Conservation (phyloP, 2,113 vertebrate genomes). For the Reinhardtius hippoglossoides region DNA sequence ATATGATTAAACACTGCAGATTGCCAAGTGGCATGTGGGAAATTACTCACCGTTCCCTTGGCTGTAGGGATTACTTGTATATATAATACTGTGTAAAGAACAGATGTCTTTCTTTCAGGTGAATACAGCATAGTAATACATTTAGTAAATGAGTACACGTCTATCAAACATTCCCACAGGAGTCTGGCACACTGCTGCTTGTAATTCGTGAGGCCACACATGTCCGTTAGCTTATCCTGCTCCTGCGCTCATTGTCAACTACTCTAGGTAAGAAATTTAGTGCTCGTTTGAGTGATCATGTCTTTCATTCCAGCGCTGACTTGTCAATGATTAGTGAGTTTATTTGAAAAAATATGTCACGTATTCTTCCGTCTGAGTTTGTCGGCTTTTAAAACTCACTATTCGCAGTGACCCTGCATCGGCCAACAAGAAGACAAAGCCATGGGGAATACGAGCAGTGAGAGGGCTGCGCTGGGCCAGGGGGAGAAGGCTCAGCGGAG, state of each 20-base stretch:
- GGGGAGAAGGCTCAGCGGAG: slow-evolving; percentile 89
- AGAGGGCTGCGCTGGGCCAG: slow-evolving; percentile 90
- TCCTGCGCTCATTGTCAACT: slow-evolving; percentile 6
- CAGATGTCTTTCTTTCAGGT: no score
- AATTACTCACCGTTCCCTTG: no score
- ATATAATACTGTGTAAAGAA: no score
- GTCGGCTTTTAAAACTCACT: slow-evolving; percentile 5
- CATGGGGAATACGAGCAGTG: slow-evolving; percentile 99
- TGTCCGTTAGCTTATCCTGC: no score
- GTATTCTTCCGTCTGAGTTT: not conserved
- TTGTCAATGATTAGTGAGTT: not conserved
- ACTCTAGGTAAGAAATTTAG: not conserved
- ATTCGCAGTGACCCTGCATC: slow-evolving; percentile 53
- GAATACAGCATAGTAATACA: not conserved
- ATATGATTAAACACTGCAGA: no score
- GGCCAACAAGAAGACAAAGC: slow-evolving; percentile 25
- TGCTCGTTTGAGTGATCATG: slow-evolving; percentile 1
- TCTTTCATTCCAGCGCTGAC: not conserved
- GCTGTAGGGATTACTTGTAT: no score
- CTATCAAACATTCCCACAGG: no score
- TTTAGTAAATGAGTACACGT: no score
- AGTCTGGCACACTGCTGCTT: no score
- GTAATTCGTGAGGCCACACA: no score
- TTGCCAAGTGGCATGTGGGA: no score
- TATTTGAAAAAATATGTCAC: not conserved